These are phyloP conservation scores for Pseudomyrmex cubaensis DNA, from an alignment of 1,140 invertebrate genomes.

Conservation along the genomic window DNA sequence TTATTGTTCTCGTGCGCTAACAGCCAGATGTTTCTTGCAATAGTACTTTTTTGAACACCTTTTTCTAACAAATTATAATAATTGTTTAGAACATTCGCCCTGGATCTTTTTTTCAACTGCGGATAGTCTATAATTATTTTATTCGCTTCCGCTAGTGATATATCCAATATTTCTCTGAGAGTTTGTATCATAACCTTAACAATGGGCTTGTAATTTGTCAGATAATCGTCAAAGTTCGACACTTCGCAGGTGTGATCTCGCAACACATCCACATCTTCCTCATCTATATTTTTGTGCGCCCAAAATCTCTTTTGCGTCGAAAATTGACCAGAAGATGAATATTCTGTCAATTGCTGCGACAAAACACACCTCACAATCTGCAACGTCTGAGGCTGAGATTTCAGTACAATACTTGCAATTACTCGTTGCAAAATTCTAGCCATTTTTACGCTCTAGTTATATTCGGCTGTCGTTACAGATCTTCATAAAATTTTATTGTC, in stretches of 20 bases:
- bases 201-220: not conserved
- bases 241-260: constrained; percentile 25
- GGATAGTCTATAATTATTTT: not conserved
- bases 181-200: not conserved
- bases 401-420: not conserved
- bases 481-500: too few species aligned
- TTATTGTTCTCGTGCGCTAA: not conserved
- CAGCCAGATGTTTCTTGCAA: constrained; percentile 5
- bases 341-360: not conserved
- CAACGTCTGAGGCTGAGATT: not conserved
- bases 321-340: not conserved
- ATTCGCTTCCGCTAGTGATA: not conserved
- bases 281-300: not conserved
- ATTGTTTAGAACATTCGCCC: constrained; percentile 29
- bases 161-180: constrained; percentile 10
- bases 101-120: constrained; percentile 24
- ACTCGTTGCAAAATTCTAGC: not conserved
- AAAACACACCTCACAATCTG: not conserved
- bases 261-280: not conserved
- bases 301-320: not conserved
- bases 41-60: not conserved
- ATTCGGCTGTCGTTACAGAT: too few species aligned
- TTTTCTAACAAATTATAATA: constrained; percentile 21
- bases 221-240: constrained; percentile 4
- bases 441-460: not conserved